Evolutionary conservation across 2,888 invertebrate genomes (phyloP).

Genomic region (Blastobasis lacticolella): DNA sequence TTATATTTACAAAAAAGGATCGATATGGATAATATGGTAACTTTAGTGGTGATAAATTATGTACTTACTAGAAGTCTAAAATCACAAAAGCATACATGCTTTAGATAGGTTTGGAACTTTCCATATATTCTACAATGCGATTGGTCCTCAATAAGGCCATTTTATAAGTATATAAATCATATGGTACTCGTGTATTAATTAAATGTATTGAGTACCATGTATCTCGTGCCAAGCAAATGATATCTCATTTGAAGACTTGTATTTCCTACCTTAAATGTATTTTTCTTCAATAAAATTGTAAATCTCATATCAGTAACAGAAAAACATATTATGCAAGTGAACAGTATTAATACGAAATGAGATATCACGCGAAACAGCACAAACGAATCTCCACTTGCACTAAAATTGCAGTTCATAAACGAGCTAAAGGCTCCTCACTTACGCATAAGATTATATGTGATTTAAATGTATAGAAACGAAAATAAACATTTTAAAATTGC

Average conservation of each 20-base stretch:
- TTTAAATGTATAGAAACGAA: conserved; percentile 12
- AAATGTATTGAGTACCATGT: too few relatives aligned
- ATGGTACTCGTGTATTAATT: too few relatives aligned
- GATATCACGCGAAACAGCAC: too few relatives aligned
- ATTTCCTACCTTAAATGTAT: too few relatives aligned
- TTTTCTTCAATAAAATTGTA: too few relatives aligned
- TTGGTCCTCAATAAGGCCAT: conserved; percentile 67
- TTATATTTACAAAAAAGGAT: conserved; percentile 15
- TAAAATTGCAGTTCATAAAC: too few relatives aligned
- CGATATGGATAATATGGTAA: conserved; percentile 4
- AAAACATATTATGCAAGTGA: too few relatives aligned
- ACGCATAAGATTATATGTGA: neutral
- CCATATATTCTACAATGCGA: conserved; percentile 34
- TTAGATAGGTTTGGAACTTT: conserved; percentile 33
- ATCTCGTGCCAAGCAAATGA: too few relatives aligned
- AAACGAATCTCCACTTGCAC: too few relatives aligned
- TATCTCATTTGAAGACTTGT: too few relatives aligned
- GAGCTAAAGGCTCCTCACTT: neutral
- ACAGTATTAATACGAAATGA: too few relatives aligned
- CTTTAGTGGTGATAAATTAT: neutral
- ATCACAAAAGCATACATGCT: conserved; percentile 30
- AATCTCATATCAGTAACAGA: too few relatives aligned
- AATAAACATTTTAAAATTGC: conserved; percentile 26
- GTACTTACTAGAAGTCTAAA: conserved; percentile 14
- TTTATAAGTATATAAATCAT: conserved; percentile 22